Evolutionary conservation across 2,888 invertebrate species (phyloP), one percentile per base, ranked within the genome.

Genomic region (Brenthis ino): DNA sequence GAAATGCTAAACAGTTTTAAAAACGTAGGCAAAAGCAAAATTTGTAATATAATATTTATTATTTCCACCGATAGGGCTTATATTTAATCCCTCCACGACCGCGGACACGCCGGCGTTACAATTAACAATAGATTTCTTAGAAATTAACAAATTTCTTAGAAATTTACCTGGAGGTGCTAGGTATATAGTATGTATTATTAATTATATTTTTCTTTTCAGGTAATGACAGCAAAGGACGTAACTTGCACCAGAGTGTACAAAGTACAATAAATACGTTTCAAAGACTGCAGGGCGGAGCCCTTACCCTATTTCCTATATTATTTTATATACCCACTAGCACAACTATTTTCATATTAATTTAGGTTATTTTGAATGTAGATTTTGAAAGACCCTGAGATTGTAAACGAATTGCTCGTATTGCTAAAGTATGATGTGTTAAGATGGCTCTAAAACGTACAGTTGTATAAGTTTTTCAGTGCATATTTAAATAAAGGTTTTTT

Each of bases 231-330:
- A 20, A 96, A 96, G 79, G 94, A 95, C 79, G 93, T 97, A 58
- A 95, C 95, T 72, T 95, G 95, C 91, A 96, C 96, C 80, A 92
- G 97, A 81, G 87, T 95, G 75, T 97, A 97, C 94, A 96, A 96
- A 83, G 90, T 93, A 76, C 93, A 94, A 81, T 94, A 95, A 93
- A 70, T 72, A 58, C 70, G 55, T 66, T 47, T 67, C 72, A 54
- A 69, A 91, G 89, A 89, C 90, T 91, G 90, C 80, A 64, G 82
- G 88, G 81, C 85, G 60, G 74, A 43, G 82, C 80, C 82, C 79
- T 74, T 69, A 71, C 55, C 60, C 47, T 65, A 77, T 78, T 72
- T 80, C 82, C 81, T 83, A 82, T 77, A 77, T 76, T 78, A 76
- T 79, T 76, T 78, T 77, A 77, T 77, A 77, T 71, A 77, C 76